Conservation (phyloP, 2,888 invertebrate genomes). For the Seladonia tumulorum region DNA sequence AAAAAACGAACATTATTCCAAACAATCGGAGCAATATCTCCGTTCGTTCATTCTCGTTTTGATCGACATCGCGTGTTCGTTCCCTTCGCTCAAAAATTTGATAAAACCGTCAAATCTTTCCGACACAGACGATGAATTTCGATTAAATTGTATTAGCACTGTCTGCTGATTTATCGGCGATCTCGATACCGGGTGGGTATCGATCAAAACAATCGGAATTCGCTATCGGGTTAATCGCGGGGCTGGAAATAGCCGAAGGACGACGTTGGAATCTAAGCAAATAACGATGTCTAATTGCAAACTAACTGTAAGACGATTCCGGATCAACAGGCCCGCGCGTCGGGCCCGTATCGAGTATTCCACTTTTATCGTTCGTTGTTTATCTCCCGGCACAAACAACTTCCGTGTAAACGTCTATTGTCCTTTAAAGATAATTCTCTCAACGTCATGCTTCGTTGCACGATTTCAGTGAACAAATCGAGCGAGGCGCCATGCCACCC, state of each 20-base stretch:
- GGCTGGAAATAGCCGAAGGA: slow-evolving; percentile 4
- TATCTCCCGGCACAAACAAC: background rate
- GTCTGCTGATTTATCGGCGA: background rate
- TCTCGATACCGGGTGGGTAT: background rate
- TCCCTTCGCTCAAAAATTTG: background rate
- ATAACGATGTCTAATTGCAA: slow-evolving; percentile 10
- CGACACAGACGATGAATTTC: background rate
- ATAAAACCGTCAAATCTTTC: background rate
- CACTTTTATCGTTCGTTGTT: background rate
- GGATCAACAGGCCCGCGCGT: background rate
- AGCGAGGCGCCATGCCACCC: background rate
- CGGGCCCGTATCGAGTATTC: background rate
- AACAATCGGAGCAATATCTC: background rate
- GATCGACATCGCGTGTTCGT: too few relatives aligned
- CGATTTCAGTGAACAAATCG: background rate
- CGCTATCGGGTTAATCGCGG: background rate
- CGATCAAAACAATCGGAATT: background rate
- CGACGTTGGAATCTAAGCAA: background rate
- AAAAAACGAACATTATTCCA: slow-evolving; percentile 6
- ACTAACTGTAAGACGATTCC: background rate
- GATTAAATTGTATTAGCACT: background rate
- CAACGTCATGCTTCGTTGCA: background rate
- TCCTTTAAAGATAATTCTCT: background rate
- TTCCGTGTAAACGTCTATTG: background rate
- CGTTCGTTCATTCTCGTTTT: background rate